phyloP scores from a whole-genome alignment of 2,888 invertebrate genomes.

The Epinotia bilunana region DNA sequence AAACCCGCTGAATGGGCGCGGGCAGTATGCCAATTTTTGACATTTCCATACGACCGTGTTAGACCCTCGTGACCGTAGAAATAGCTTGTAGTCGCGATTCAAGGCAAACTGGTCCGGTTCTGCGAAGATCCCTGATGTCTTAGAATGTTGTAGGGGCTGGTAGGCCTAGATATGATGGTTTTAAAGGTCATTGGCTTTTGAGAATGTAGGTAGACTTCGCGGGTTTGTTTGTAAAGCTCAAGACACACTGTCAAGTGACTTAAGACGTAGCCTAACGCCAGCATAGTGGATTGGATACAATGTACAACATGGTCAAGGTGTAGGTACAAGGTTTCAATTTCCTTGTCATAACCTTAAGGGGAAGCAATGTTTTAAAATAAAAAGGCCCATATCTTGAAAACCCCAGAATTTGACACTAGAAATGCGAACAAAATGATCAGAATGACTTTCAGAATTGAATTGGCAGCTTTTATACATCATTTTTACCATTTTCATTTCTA shows the following conservation, averaged over 20 bases:
- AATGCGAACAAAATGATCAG: too few species aligned
- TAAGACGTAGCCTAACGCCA: too few species aligned
- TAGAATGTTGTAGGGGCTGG: constrained; percentile 36
- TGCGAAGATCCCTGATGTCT: constrained; percentile 51
- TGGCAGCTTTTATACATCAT: constrained; percentile 2
- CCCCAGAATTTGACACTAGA: too few species aligned
- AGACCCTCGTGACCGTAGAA: constrained; percentile 8
- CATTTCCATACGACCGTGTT: constrained; percentile 60
- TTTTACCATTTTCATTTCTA: background rate
- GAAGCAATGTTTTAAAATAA: too few species aligned
- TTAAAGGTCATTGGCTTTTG: constrained; percentile 58
- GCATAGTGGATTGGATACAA: too few species aligned
- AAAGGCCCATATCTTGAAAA: too few species aligned
- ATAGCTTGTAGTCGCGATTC: background rate
- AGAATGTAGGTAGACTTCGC: constrained; percentile 23
- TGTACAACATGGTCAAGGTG: too few species aligned
- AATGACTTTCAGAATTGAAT: constrained; percentile 9
- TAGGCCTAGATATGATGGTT: constrained; percentile 53
- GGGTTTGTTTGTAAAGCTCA: background rate
- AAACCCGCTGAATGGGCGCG: constrained; percentile 64
- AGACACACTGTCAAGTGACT: background rate
- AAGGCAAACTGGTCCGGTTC: constrained; percentile 31
- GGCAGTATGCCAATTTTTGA: constrained; percentile 74
- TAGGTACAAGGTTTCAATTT: too few species aligned
- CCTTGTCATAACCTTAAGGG: too few species aligned